These are phyloP conservation scores for Poecilus cupreus DNA, from an alignment of 2,888 invertebrate species.

Conservation along the genomic window DNA sequence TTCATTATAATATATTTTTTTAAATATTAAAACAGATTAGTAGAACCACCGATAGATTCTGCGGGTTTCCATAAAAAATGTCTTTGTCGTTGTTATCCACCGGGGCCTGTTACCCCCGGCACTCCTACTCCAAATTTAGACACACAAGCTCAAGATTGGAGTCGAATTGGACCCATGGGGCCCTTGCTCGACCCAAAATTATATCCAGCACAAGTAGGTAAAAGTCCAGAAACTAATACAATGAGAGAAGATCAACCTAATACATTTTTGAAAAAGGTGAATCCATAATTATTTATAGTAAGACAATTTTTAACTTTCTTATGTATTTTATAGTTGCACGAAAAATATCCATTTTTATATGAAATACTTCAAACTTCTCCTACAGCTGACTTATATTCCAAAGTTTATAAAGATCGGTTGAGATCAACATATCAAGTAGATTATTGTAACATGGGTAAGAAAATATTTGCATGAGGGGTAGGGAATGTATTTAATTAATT, in stretches of 20 bases:
- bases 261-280: slow-evolving; percentile 78
- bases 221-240: slow-evolving; percentile 75
- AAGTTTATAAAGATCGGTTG: slow-evolving; percentile 78
- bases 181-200: slow-evolving; percentile 78
- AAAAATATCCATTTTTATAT: slow-evolving; percentile 80
- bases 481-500: not conserved
- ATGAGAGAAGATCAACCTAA: slow-evolving; percentile 77
- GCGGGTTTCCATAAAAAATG: slow-evolving; percentile 16
- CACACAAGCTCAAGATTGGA: slow-evolving; percentile 70
- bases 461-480: not conserved
- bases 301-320: not conserved
- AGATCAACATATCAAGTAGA: slow-evolving; percentile 80
- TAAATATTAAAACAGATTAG: slow-evolving; percentile 6
- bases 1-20: not conserved
- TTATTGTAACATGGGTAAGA: slow-evolving; percentile 73
- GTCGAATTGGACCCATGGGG: slow-evolving; percentile 76
- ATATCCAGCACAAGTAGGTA: slow-evolving; percentile 76
- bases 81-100: slow-evolving; percentile 59
- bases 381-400: slow-evolving; percentile 76
- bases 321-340: slow-evolving; percentile 74
- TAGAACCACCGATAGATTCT: slow-evolving; percentile 33
- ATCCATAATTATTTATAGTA: not conserved
- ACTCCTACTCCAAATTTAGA: slow-evolving; percentile 3
- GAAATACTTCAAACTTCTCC: slow-evolving; percentile 78
- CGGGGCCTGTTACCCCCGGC: slow-evolving; percentile 53